Percentiles rank a stretch among this genome's conserved stretches.
phyloP scores from a whole-genome alignment of 2,113 vertebrate species.

The Procavia capensis region DNA sequence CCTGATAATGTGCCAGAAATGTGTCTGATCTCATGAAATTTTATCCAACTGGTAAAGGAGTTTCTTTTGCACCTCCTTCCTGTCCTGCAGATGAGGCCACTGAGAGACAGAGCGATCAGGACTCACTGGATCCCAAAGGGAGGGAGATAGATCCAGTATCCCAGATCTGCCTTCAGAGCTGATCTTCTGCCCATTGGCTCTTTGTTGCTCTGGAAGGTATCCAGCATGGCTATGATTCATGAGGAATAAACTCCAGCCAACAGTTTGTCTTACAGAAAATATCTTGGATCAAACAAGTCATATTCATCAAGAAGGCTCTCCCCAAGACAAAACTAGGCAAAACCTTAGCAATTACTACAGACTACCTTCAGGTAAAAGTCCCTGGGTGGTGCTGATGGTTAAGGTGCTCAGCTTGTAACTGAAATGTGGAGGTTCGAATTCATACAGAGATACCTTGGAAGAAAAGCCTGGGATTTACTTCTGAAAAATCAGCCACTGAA shows the following conservation, averaged over 20 bases:
- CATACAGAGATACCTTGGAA: not conserved
- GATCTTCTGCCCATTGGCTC: accelerated
- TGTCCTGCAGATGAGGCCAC: not conserved
- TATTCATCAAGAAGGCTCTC: not conserved
- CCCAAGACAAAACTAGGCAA: not conserved
- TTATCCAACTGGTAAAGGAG: not conserved
- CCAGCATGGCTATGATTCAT: not conserved
- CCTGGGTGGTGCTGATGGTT: not conserved
- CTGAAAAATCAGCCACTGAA: not conserved
- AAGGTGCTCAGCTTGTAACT: not conserved
- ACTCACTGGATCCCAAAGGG: not conserved
- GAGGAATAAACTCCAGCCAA: not conserved
- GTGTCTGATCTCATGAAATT: not conserved
- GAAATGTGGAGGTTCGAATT: not conserved
- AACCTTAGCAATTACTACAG: not conserved
- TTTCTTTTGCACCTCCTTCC: not conserved
- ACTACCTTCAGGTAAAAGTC: not conserved
- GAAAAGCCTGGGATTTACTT: not conserved
- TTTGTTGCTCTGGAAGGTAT: not conserved
- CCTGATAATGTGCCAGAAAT: not conserved
- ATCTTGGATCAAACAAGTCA: not conserved
- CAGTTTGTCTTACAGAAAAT: not conserved
- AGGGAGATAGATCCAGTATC: accelerated
- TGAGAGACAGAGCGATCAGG: not conserved
- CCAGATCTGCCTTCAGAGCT: not conserved